phyloP scores from a whole-genome alignment of 2,113 vertebrate species.

The Macaca nemestrina region DNA sequence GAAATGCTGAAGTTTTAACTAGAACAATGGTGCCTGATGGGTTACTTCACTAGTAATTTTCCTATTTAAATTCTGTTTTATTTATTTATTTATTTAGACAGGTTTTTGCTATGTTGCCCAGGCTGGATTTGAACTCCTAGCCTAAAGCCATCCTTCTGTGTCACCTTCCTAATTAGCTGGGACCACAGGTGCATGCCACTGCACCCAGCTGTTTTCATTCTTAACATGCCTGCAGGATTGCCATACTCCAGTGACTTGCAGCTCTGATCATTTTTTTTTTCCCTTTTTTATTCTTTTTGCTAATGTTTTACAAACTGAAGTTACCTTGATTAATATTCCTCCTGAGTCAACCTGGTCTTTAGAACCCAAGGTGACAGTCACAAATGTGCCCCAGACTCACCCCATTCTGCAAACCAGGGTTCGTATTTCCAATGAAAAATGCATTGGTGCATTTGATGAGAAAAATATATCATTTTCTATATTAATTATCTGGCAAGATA shows the following conservation, averaged over 20 bases:
- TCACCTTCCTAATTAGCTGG: not conserved
- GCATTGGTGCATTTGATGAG: not conserved
- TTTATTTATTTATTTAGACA: not conserved
- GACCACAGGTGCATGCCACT: not conserved
- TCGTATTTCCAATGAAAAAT: conserved; percentile 18
- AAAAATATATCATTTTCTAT: not conserved
- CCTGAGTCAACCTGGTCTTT: not conserved
- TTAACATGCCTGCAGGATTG: not conserved
- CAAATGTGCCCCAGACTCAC: not conserved
- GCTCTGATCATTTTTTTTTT: not conserved
- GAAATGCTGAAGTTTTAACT: not conserved
- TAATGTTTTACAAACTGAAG: not conserved
- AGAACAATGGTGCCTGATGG: not conserved
- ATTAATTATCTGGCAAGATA: not conserved
- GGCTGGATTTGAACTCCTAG: not conserved
- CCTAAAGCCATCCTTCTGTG: not conserved
- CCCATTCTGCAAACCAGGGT: not conserved
- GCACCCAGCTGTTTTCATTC: not conserved
- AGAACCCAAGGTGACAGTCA: not conserved
- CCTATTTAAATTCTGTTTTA: not conserved
- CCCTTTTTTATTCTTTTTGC: not conserved
- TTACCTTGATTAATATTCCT: not conserved
- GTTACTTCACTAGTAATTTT: not conserved
- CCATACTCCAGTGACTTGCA: not conserved
- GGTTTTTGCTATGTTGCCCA: not conserved